phyloP scores from a whole-genome alignment of 64 coral and sea anemone genomes.

The Pocillopora damicornis region DNA sequence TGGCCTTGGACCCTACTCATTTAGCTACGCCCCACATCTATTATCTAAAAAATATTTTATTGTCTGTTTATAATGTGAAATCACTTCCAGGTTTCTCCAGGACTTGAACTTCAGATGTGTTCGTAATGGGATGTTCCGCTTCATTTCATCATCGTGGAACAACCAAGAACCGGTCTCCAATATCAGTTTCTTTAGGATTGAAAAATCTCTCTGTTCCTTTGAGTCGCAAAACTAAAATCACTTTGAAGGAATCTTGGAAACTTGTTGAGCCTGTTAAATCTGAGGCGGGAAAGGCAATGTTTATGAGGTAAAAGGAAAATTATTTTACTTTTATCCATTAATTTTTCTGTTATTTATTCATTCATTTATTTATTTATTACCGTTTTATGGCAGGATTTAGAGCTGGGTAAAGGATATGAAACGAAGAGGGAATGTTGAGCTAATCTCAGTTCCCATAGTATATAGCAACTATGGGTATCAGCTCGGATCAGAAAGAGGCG shows the following conservation, averaged over 20 bases:
- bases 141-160: not conserved
- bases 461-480: too few relatives aligned
- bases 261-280: conserved; percentile 53
- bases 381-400: too few relatives aligned
- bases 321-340: too few relatives aligned
- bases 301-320: conserved; percentile 12
- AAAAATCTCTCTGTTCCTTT: not conserved
- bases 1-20: too few relatives aligned
- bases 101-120: not conserved
- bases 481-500: too few relatives aligned
- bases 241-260: conserved; percentile 36
- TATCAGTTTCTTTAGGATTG: not conserved
- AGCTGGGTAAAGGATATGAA: too few relatives aligned
- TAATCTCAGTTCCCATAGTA: too few relatives aligned
- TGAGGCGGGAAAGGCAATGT: conserved; percentile 30
- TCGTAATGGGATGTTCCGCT: not conserved
- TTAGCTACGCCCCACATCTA: too few relatives aligned
- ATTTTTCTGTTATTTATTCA: too few relatives aligned
- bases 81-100: not conserved
- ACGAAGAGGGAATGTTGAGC: too few relatives aligned
- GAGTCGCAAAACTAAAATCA: not conserved
- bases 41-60: too few relatives aligned
- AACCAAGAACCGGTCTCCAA: not conserved
- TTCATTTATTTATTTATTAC: too few relatives aligned
- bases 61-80: not conserved